These are phyloP conservation scores for Macquaria australasica DNA, from an alignment of 2,113 vertebrate species.

Conservation along the genomic window DNA sequence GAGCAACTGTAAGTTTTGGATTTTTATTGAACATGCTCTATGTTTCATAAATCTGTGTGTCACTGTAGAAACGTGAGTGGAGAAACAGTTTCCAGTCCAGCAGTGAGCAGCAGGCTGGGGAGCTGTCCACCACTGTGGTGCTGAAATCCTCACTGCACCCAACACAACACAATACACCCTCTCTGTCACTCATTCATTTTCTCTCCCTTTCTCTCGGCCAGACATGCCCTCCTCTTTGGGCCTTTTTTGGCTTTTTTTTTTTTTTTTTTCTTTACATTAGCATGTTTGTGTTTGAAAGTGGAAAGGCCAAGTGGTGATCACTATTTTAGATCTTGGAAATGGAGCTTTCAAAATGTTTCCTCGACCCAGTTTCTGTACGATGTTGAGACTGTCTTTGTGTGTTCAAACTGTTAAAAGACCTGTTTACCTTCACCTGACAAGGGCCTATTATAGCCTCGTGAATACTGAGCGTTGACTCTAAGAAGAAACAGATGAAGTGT, in stretches of 20 bases:
- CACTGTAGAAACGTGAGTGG: not conserved
- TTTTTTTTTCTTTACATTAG: too few species aligned
- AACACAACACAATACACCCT: too few species aligned
- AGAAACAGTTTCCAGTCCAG: not conserved
- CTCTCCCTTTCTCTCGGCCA: not conserved
- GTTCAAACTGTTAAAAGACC: not conserved
- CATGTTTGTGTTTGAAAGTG: not conserved
- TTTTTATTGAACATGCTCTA: not conserved
- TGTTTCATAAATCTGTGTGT: not conserved
- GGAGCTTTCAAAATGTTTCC: not conserved
- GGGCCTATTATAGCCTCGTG: not conserved
- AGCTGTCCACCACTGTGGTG: slow-evolving; percentile 39
- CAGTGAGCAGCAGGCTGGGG: not conserved
- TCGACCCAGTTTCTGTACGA: not conserved
- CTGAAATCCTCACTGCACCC: slow-evolving; percentile 34
- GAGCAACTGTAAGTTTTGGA: too few species aligned
- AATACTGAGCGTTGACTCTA: not conserved
- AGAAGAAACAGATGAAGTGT: not conserved
- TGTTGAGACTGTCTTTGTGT: not conserved
- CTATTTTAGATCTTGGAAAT: not conserved
- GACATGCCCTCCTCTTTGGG: not conserved
- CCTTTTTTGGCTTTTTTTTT: too few species aligned
- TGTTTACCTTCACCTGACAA: not conserved
- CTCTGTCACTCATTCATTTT: not conserved
- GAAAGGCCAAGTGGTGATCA: not conserved